Evolutionary conservation across 2,888 invertebrate genomes (phyloP).

Genomic region (Strigamia crassipes): DNA sequence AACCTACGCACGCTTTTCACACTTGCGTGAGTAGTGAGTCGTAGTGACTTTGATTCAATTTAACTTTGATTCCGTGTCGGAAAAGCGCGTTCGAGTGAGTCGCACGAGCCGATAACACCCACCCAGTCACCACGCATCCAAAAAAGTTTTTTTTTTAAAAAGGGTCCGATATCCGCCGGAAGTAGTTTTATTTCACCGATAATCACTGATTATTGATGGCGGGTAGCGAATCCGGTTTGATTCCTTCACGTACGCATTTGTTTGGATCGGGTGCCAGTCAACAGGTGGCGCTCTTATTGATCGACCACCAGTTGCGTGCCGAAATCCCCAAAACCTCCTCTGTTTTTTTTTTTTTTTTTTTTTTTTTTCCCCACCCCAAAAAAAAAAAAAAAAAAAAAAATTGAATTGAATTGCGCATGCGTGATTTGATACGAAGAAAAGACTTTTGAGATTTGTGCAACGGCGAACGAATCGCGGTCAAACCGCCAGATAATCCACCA

Average conservation of each 20-base stretch:
- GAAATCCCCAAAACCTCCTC: background rate
- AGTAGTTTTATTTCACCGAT: background rate
- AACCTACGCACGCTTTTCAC: conserved; percentile 23
- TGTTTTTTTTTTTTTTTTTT: background rate
- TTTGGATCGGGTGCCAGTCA: conserved; percentile 23
- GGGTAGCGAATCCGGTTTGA: background rate
- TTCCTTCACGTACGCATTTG: background rate
- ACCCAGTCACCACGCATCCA: background rate
- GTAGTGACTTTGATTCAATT: background rate
- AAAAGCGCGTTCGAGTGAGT: too few species aligned
- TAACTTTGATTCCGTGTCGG: too few species aligned
- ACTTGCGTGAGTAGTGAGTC: background rate
- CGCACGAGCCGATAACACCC: too few species aligned
- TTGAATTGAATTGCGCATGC: too few species aligned
- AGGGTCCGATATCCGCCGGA: background rate
- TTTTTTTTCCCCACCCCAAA: too few species aligned
- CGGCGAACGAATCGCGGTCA: background rate
- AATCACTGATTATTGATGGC: conserved; percentile 8
- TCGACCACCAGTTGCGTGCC: conserved; percentile 30
- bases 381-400: background rate
- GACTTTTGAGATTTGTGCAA: background rate
- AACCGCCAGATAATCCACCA: background rate
- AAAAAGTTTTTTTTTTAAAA: background rate
- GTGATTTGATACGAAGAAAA: background rate
- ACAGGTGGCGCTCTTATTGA: conserved; percentile 32